These are phyloP conservation scores for Tenthredo mesomela DNA, from an alignment of 2,888 invertebrate species.

Conservation along the genomic window DNA sequence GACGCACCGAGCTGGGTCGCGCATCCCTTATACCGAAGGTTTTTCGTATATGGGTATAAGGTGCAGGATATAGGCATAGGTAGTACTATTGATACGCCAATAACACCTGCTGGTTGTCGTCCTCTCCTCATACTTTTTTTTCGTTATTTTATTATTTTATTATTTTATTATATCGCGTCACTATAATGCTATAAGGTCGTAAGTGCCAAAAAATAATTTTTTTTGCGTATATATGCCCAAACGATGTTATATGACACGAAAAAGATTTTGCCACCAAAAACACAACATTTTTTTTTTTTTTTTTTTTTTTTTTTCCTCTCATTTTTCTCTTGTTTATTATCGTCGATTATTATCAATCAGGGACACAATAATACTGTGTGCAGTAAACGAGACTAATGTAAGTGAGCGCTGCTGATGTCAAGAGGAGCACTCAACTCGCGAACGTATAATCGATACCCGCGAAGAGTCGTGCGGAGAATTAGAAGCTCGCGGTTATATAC, in stretches of 20 bases:
- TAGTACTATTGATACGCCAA: constrained; percentile 43
- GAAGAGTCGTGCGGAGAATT: neutral
- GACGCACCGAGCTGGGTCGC: constrained; percentile 41
- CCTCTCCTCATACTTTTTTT: neutral
- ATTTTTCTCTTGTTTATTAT: neutral
- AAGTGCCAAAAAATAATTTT: too few relatives aligned
- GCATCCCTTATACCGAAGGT: neutral
- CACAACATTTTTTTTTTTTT: neutral
- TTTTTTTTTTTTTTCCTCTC: neutral
- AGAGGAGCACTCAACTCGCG: too few relatives aligned
- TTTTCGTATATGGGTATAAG: neutral
- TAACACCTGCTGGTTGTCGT: constrained; percentile 35
- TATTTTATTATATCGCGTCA: too few relatives aligned
- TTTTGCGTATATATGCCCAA: too few relatives aligned
- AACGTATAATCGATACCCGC: neutral
- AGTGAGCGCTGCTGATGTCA: too few relatives aligned
- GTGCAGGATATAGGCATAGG: neutral
- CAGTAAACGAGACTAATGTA: too few relatives aligned
- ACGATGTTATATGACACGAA: too few relatives aligned
- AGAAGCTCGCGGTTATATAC: neutral
- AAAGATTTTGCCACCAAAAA: too few relatives aligned
- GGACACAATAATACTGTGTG: too few relatives aligned
- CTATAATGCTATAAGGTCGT: too few relatives aligned
- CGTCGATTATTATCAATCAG: too few relatives aligned
- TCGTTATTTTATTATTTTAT: neutral